These are phyloP conservation scores for Yponomeuta malinellus DNA, from an alignment of 2,888 invertebrate genomes.

Conservation along the genomic window DNA sequence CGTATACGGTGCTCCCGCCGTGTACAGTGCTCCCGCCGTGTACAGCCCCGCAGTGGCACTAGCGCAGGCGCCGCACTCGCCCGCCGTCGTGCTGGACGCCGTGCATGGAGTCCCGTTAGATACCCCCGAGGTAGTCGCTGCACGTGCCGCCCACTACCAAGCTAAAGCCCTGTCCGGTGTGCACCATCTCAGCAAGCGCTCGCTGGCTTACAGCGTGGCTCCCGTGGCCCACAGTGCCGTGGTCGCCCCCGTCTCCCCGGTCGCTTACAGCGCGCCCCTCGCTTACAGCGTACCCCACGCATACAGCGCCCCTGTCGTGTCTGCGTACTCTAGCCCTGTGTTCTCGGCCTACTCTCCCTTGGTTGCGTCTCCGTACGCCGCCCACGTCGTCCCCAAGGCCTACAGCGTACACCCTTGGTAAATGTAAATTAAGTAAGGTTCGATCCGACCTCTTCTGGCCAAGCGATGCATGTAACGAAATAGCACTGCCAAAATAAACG, in stretches of 20 bases:
- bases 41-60: conserved; percentile 20
- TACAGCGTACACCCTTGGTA: conserved; percentile 55
- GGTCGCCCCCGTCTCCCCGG: conserved; percentile 36
- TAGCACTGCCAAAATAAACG: conserved; percentile 40
- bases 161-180: conserved; percentile 57
- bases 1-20: conserved; percentile 27
- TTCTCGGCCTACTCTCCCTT: conserved; percentile 32
- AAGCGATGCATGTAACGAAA: conserved; percentile 23
- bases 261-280: conserved; percentile 30
- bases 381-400: conserved; percentile 41
- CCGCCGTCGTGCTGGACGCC: conserved; percentile 61
- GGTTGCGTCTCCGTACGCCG: conserved; percentile 22
- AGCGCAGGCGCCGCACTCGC: conserved; percentile 53
- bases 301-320: conserved; percentile 28
- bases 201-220: conserved; percentile 19
- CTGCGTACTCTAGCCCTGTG: conserved; percentile 34
- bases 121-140: conserved; percentile 68
- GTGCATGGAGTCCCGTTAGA: conserved; percentile 65
- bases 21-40: conserved; percentile 27
- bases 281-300: conserved; percentile 48
- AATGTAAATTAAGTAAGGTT: conserved; percentile 21
- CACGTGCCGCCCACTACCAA: conserved; percentile 62
- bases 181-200: conserved; percentile 58
- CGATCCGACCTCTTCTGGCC: conserved; percentile 23
- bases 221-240: conserved; percentile 20